Conservation (phyloP, 2,888 invertebrate species). For the Mimas tiliae region DNA sequence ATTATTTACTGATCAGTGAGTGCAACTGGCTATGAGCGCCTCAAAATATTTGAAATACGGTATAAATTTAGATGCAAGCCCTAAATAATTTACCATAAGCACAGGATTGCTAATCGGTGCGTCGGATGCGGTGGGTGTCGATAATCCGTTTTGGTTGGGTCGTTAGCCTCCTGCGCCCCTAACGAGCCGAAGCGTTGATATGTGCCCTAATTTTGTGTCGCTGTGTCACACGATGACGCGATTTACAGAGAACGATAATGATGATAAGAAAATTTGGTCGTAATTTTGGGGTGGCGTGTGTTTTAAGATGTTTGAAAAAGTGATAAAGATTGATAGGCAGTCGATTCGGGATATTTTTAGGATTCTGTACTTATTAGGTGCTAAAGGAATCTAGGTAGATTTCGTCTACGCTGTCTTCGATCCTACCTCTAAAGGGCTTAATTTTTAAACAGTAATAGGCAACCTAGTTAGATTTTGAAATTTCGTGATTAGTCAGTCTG, state of each 20-base stretch:
- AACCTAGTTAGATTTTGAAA: too few relatives aligned
- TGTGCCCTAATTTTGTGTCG: constrained; percentile 31
- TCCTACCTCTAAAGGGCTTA: too few relatives aligned
- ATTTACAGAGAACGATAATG: background rate
- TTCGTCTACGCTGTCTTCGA: too few relatives aligned
- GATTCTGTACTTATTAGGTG: too few relatives aligned
- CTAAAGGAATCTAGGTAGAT: too few relatives aligned
- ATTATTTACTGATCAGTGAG: too few relatives aligned
- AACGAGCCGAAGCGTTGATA: constrained; percentile 34
- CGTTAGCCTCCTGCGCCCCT: constrained; percentile 41
- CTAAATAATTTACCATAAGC: background rate
- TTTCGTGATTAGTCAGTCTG: too few relatives aligned
- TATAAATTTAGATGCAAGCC: background rate
- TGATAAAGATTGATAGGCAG: background rate
- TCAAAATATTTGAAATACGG: too few relatives aligned
- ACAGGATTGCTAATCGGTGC: constrained; percentile 12
- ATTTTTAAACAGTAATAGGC: too few relatives aligned
- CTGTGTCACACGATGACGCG: constrained; percentile 8
- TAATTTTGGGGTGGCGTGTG: background rate
- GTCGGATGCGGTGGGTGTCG: constrained; percentile 33
- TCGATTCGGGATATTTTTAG: too few relatives aligned
- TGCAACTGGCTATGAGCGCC: too few relatives aligned
- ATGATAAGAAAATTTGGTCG: background rate
- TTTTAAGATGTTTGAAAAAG: background rate
- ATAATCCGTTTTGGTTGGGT: constrained; percentile 46